Conservation (phyloP, 2,797 vertebrate species). For the Lagorchestes hirsutus region DNA sequence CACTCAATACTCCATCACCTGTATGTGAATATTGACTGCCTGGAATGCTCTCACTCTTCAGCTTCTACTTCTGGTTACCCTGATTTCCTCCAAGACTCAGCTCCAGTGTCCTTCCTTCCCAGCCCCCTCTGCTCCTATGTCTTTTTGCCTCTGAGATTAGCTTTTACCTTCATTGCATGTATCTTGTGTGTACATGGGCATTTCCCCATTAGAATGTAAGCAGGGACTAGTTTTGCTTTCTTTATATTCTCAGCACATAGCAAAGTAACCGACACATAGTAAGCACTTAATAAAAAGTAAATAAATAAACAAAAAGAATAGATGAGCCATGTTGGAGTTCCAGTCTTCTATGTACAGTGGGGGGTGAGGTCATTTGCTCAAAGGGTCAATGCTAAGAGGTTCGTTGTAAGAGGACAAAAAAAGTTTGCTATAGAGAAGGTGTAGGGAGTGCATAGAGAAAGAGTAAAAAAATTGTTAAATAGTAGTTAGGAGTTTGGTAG, state of each 20-base stretch:
- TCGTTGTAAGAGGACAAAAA: neutral
- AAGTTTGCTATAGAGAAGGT: neutral
- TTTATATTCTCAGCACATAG: no score
- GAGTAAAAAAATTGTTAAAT: neutral
- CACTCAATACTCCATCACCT: neutral
- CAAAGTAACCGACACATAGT: no score
- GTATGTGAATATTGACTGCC: no score
- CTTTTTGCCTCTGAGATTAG: neutral
- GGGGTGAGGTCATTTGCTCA: neutral
- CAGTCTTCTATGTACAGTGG: neutral
- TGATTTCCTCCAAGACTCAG: neutral
- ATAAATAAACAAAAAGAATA: neutral
- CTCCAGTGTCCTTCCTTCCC: neutral
- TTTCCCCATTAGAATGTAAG: neutral
- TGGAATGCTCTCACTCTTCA: neutral
- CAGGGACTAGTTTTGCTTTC: neutral
- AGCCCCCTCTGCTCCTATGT: neutral
- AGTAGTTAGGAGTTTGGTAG: neutral
- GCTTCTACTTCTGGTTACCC: neutral
- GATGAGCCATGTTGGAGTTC: neutral
- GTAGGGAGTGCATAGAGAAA: neutral
- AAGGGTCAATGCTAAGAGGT: neutral
- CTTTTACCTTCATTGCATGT: neutral
- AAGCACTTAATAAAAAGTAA: neutral
- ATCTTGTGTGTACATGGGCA: neutral